Base-by-base conservation (phyloP, 2,888 invertebrate genomes). In the Ochropacha duplaris region DNA sequence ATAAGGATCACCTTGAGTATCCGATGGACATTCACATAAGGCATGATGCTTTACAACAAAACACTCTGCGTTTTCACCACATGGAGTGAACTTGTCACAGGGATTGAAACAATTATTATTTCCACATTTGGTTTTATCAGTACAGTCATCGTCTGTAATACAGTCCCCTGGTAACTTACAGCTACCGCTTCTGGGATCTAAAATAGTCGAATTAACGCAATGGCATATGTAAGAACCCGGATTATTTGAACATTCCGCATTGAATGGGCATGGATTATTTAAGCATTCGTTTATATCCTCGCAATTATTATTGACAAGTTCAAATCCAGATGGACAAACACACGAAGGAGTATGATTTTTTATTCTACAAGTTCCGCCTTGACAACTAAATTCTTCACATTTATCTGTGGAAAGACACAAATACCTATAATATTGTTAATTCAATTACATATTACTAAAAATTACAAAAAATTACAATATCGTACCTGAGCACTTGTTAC, bases 81-180 rank as follows among this genome's bases (percentile, higher is more conserved):
- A 98, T 0, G 94, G 93, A 26, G 92, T 88, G 50, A 90, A 79
- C 44, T 90, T 88, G 72, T 95, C 95, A 78, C 97, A 97, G 1
- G 96, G 97, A 84, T 97, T 96, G 58, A 94, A 94, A 72, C 98
- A 98, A 52, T 94, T 94, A 60, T 96, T 95, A 59, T 96, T 95
- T 49, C 94, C 87, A 72, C 98, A 98, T 69, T 95, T 94, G 0
- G 97, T 96, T 55, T 95, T 94, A 9, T 94, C 92, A 0, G 97
- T 96, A 79, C 98, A 98, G 71, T 98, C 97, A 1, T 94, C 88
- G 76, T 97, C 96, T 2, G 95, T 94, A 65, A 95, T 94, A 74
- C 98, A 98, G 79, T 97, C 97, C 54, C 97, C 97, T 0, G 98
- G 97, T 80, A 95, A 94, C 66, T 96, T 95, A 76, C 98, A 98